Base-by-base conservation (phyloP, 2,113 vertebrate species). In the Varanus salvator region DNA sequence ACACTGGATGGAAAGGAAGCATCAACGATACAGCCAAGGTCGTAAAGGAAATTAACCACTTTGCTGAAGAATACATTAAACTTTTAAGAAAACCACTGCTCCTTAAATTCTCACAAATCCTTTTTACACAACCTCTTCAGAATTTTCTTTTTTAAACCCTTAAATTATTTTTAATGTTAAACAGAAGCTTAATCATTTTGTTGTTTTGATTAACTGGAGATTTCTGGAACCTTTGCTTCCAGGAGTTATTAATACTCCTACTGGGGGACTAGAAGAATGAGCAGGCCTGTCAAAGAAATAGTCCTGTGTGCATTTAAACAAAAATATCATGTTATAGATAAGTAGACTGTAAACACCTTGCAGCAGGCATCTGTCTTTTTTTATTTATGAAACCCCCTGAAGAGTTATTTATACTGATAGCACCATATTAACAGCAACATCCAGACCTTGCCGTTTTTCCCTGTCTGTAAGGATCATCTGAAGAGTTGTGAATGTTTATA, bases 11-110 rank as follows among this genome's bases (percentile, higher is more conserved):
- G 38, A 85, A 6, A 57, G 29, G 52, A 89, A 86, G 19, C 12
- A 83, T 78, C 86, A 52, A 81, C 87, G 9, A 72, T 3, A 83
- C 69, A 4, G 19, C 25, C 66, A 90, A 92, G 87, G 84, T 91
- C 60, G 69, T 80, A 78, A 1, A 71, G 11, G 17, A 91, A 91
- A 80, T 0, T 87, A 90, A 75, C 81, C 14, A 74, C 0, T 19
- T 88, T 29, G 11, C 7, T 0, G 7, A 34, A 1, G 0, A 5
- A 4, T 1, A n/a, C 38, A 8, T 15, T 38, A 3, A 54, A 23
- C 38, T 74, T 90, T 71, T 78, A 90, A 91, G 1, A 66, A 0
- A 1, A 4, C 64, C 0, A 12, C 83, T 88, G 84, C 91, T 6
- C n/a, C 23, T 80, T 31, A 91, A 88, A 19, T 0, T 69, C 4